A percentile compares a stretch with the other conserved stretches of the same genome.
Conservation (phyloP, 2,888 invertebrate species). For the Mythimna albipuncta region DNA sequence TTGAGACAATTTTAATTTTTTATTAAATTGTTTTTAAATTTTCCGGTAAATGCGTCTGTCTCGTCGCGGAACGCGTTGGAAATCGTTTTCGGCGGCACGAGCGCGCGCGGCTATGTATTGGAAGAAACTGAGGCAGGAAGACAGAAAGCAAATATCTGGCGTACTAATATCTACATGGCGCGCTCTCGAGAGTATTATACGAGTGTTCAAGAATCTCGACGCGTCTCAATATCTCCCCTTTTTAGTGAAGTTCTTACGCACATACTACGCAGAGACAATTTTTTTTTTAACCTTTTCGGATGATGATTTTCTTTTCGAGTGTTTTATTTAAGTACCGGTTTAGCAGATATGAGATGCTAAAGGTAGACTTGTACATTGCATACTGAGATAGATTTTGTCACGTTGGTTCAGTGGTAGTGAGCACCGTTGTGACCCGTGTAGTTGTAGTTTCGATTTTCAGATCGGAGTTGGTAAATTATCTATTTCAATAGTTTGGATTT, state of each 20-base stretch:
- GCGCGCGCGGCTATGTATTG: slow-evolving; percentile 53
- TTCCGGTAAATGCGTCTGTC: slow-evolving; percentile 32
- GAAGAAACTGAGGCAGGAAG: slow-evolving; percentile 69
- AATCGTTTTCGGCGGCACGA: slow-evolving; percentile 48
- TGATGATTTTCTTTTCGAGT: slow-evolving; percentile 15
- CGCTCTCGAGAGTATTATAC: slow-evolving; percentile 58
- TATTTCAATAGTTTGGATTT: not conserved
- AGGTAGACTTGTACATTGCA: not conserved
- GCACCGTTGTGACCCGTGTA: not conserved
- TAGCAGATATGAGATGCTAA: not conserved
- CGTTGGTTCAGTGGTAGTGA: not conserved
- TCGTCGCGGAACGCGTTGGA: slow-evolving; percentile 38
- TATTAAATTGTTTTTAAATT: not conserved
- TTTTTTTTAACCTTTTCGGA: slow-evolving; percentile 19
- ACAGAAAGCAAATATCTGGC: slow-evolving; percentile 59
- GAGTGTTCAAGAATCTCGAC: slow-evolving; percentile 65
- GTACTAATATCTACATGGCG: slow-evolving; percentile 58
- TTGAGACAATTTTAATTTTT: not conserved
- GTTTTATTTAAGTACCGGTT: not conserved
- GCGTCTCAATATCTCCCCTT: slow-evolving; percentile 67
- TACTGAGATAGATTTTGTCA: not conserved
- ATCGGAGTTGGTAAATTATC: too few species aligned
- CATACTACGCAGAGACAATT: slow-evolving; percentile 31
- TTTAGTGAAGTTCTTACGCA: slow-evolving; percentile 56
- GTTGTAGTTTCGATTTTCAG: not conserved